Percentiles rank a stretch among this genome's conserved stretches.
These are phyloP conservation scores for Caenorhabditis zanzibari DNA, from an alignment of 2,888 invertebrate genomes.

Conservation along the genomic window DNA sequence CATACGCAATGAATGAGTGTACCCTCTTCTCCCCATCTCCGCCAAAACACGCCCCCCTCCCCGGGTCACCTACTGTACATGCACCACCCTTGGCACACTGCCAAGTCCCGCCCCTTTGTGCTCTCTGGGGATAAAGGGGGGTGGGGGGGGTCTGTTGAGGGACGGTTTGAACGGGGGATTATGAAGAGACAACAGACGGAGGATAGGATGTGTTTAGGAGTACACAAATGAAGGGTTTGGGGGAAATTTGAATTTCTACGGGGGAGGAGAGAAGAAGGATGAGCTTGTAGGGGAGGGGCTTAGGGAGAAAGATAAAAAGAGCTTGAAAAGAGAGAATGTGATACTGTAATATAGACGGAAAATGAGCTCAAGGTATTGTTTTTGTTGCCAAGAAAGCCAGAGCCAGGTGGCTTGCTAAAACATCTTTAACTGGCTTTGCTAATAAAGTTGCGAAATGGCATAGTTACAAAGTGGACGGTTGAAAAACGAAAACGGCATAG, in stretches of 20 bases:
- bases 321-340: background rate
- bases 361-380: too few species aligned
- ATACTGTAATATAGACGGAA: too few species aligned
- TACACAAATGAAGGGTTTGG: conserved; percentile 17
- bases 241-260: conserved; percentile 40
- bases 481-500: too few species aligned
- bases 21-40: background rate
- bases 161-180: conserved; percentile 14
- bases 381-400: too few species aligned
- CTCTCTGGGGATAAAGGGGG: conserved; percentile 8
- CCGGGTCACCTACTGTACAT: background rate
- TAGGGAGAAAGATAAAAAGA: background rate
- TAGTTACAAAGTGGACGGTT: too few species aligned
- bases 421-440: too few species aligned
- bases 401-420: too few species aligned
- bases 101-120: conserved; percentile 36
- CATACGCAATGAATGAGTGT: conserved; percentile 29
- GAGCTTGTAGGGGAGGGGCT: conserved; percentile 5
- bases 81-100: conserved; percentile 23
- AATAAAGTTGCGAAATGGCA: too few species aligned
- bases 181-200: conserved; percentile 43
- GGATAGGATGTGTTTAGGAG: background rate
- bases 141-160: conserved; percentile 20
- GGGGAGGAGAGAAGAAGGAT: background rate
- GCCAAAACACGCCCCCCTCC: background rate